phyloP scores from a whole-genome alignment of 2,113 vertebrate genomes.

The Mirounga angustirostris region DNA sequence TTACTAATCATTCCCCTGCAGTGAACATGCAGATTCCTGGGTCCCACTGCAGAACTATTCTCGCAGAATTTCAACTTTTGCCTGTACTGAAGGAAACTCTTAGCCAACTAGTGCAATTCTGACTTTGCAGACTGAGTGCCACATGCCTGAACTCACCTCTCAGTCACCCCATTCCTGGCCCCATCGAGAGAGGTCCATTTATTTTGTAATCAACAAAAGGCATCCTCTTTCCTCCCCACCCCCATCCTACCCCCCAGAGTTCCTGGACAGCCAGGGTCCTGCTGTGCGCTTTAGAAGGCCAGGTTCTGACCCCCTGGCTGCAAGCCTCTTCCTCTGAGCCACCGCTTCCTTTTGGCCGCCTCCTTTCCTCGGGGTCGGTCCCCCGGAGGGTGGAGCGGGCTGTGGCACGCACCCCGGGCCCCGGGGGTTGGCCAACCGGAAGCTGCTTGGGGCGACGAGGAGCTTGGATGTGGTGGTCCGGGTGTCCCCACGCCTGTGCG shows the following conservation, averaged over 20 bases:
- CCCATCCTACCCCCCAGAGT: fast-evolving
- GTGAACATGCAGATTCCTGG: background rate
- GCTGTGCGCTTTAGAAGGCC: background rate
- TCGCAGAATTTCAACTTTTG: background rate
- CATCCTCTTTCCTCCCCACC: background rate
- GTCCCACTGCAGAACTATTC: background rate
- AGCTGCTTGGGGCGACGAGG: background rate
- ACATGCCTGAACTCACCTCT: background rate
- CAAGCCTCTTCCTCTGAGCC: background rate
- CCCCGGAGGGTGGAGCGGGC: background rate
- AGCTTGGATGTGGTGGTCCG: background rate
- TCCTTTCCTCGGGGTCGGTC: background rate
- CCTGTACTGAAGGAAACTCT: background rate
- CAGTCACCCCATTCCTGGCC: background rate
- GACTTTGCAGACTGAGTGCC: background rate
- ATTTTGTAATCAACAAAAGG: background rate
- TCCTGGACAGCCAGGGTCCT: background rate
- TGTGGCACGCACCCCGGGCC: background rate
- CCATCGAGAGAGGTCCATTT: background rate
- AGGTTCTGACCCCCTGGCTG: background rate
- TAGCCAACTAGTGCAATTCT: background rate
- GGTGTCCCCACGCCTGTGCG: background rate
- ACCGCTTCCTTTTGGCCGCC: background rate
- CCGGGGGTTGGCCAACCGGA: background rate
- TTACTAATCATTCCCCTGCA: background rate